Conservation (phyloP, 2,888 invertebrate genomes). For the Sisyra terminalis region DNA sequence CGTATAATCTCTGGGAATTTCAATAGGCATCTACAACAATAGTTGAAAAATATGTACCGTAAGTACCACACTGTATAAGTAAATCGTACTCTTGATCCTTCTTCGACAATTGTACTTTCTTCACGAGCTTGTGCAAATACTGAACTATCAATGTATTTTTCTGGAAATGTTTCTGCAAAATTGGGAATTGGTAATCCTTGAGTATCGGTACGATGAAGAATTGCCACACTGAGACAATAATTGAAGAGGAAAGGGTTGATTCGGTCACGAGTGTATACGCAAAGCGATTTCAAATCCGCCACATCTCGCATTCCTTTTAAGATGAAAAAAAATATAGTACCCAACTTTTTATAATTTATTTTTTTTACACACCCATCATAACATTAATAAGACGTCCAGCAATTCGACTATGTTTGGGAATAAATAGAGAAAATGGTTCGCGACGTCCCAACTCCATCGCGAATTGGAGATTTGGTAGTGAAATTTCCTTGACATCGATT, state of each 20-base stretch:
- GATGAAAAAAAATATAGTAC: too few species aligned
- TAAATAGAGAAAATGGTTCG: slow-evolving; percentile 56
- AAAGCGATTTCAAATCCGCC: slow-evolving; percentile 53
- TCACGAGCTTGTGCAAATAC: slow-evolving; percentile 53
- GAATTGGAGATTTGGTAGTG: slow-evolving; percentile 37
- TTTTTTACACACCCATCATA: slow-evolving; percentile 39
- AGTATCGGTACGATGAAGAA: slow-evolving; percentile 57
- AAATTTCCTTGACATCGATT: slow-evolving; percentile 34
- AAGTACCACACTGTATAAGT: too few species aligned
- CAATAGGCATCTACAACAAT: slow-evolving; percentile 35
- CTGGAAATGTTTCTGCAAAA: slow-evolving; percentile 63
- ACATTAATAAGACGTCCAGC: slow-evolving; percentile 52
- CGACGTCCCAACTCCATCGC: slow-evolving; percentile 39
- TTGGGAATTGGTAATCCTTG: slow-evolving; percentile 52
- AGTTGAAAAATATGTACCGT: too few species aligned
- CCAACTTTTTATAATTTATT: too few species aligned
- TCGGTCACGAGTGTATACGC: slow-evolving; percentile 52
- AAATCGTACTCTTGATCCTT: slow-evolving; percentile 46
- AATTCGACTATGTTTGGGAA: slow-evolving; percentile 50
- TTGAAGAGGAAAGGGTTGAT: slow-evolving; percentile 69
- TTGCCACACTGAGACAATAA: slow-evolving; percentile 58
- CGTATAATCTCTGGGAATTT: slow-evolving; percentile 57
- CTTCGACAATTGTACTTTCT: slow-evolving; percentile 42
- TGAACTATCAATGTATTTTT: slow-evolving; percentile 63
- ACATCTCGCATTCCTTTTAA: slow-evolving; percentile 43